A percentile compares a stretch with the other conserved stretches of the same genome.
Conservation (phyloP, 2,888 invertebrate species). For the Dynastes grantii region DNA sequence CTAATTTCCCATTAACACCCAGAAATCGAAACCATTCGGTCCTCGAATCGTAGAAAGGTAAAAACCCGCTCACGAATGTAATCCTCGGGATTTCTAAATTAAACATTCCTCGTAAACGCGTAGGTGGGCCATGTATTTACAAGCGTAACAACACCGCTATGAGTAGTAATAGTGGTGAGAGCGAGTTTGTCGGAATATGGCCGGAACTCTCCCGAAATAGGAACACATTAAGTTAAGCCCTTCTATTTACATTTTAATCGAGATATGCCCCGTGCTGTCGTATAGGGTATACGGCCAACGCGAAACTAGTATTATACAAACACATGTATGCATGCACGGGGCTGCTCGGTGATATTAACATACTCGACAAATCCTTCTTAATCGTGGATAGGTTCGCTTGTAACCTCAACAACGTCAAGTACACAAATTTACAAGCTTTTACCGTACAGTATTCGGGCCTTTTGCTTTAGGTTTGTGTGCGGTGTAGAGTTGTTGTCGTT, state of each 20-base stretch:
- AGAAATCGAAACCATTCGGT: background rate
- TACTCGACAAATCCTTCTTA: slow-evolving; percentile 28
- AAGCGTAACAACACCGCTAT: background rate
- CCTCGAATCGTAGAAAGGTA: background rate
- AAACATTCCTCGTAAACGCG: background rate
- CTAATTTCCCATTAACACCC: background rate
- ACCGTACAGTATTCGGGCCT: background rate
- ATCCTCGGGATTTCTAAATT: background rate
- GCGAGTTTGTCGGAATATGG: background rate
- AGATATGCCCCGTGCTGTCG: slow-evolving; percentile 8
- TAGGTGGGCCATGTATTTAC: background rate
- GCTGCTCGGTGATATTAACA: background rate
- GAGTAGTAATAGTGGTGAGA: slow-evolving; percentile 1
- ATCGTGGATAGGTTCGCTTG: background rate
- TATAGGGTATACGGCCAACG: slow-evolving; percentile 11
- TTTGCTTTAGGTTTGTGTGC: no score
- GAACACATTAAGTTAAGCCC: slow-evolving; percentile 20
- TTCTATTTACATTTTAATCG: slow-evolving; percentile 45
- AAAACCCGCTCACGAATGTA: background rate
- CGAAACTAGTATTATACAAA: slow-evolving; percentile 2
- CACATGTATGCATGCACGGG: slow-evolving; percentile 9
- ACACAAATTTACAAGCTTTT: slow-evolving; percentile 12
- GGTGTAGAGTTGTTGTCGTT: no score
- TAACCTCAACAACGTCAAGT: slow-evolving; percentile 8
- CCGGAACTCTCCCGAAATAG: slow-evolving; percentile 21